Evolutionary conservation across 2,888 invertebrate species (phyloP), one percentile per base, ranked within the genome.

Genomic region (Platerodrilus igneus): DNA sequence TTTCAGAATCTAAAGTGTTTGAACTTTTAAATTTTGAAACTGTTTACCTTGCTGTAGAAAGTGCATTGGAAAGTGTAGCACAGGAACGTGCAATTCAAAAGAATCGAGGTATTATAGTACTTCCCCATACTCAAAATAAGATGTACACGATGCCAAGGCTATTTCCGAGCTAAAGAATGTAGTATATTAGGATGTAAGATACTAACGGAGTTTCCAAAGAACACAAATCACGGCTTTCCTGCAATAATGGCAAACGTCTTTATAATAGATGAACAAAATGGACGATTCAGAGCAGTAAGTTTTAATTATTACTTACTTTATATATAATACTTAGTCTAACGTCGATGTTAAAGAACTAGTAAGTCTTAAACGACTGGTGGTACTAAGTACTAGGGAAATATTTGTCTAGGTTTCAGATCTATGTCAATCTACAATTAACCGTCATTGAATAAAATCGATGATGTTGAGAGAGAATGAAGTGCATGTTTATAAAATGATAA

Each of bases 81-180:
- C 37, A 43, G 41, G 43, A 39, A 32, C 47, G 48, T 37, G 62
- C 58, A 1, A 35, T 53, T 27, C 71, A 71, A 50, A 64, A 66
- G 15, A 37, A 58, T 1, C 59, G 72, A 9, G 56, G 54, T 4
- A 39, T 60, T 3, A 67, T 66, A 1, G 16, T 36, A 3, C 36
- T 52, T 1, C 47, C 56, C 13, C 50, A 56, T 1, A 40, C 45
- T 1, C 20, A 30, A 10, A 57, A 59, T 25, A 46, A 60, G 6
- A 22, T 71, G 15, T 45, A 71, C 0, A 59, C 67, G 7, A 72
- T 73, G 73, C 71, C 72, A 2, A n/a, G 71, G 70, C 14, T 72
- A 56, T 46, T 59, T 73, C 20, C 62, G 64, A n/a, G 55, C 51
- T n/a, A 35, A 58, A 13, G 45, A 49, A 22, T 52, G 47, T 13